Evolutionary conservation across 35 echinoderm and acorn worm genomes (phyloP).

Genomic region (Anneissia japonica): DNA sequence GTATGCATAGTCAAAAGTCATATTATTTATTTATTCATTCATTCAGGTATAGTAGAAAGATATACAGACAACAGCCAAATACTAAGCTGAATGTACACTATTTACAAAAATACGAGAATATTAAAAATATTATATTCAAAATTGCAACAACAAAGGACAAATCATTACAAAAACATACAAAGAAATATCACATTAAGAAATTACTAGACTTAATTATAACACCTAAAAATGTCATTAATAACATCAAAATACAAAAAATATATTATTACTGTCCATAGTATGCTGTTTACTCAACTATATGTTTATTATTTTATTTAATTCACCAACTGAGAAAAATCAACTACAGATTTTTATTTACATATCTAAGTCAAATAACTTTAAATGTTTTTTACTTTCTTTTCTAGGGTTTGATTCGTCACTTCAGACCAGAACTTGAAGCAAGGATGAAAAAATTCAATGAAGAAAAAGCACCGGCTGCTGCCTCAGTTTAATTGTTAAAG

Average conservation of each 20-base stretch:
- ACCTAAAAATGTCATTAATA: too few relatives aligned
- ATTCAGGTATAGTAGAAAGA: too few relatives aligned
- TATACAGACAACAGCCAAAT: too few relatives aligned
- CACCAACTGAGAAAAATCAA: neutral
- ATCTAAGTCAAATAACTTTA: neutral
- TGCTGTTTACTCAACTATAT: neutral
- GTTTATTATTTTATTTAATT: neutral
- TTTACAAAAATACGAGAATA: too few relatives aligned
- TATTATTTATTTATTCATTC: too few relatives aligned
- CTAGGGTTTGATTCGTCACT: conserved; percentile 96
- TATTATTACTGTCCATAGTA: neutral
- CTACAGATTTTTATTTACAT: neutral
- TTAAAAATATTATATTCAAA: too few relatives aligned
- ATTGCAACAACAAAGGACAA: too few relatives aligned
- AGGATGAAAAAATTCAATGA: conserved; percentile 92
- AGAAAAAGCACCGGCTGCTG: conserved; percentile 35
- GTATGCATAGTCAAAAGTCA: too few relatives aligned
- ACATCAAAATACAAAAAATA: neutral
- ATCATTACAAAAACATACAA: too few relatives aligned
- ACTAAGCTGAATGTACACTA: too few relatives aligned
- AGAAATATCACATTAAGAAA: too few relatives aligned
- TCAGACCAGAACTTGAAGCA: conserved; percentile 76
- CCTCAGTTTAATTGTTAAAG: conserved; percentile 1
- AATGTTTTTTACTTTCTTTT: neutral
- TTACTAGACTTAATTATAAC: too few relatives aligned